Base-by-base conservation (phyloP, 2,113 vertebrate species). In the Poicephalus meyeri region DNA sequence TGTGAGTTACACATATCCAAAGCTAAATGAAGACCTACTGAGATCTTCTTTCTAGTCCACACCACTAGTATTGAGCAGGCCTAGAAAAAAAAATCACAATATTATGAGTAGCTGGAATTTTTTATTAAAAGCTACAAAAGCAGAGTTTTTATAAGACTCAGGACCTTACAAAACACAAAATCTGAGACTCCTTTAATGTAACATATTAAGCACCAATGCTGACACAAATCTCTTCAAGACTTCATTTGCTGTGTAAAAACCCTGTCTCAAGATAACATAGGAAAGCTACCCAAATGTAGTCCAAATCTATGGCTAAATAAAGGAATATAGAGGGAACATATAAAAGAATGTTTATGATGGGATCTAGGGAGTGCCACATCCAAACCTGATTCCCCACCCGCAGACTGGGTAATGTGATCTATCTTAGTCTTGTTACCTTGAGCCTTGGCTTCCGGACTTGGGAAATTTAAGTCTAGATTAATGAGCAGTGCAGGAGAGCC, bases 51-150 rank as follows among this genome's bases (percentile, higher is more conserved):
- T 86, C 52, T 79, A 13, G 21, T 41, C 17, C 1, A 0, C 25
- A 29, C 0, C 2, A 39, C 6, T 31, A 18, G 31, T 53, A 68
- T 11, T 60, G 26, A 86, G 23, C 26, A 64, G 17, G 25, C 24
- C 52, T 52, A 41, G 52, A 76, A 94, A 42, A 61, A 61, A 93
- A 74, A 10, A n/a, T 2, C 33, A 91, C 29, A 86, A 78, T 74
- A 68, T 25, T 6, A 1, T 46, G 93, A 20, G 18, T 68, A 52
- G 60, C 5, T 15, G 4, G 21, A 3, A 6, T n/a, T 44, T 65
- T 96, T 95, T 91, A 91, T 86, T 95, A 23, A 71, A 69, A 23
- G 28, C 37, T 69, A 87, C 53, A 80, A 89, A 85, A 88, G 16
- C 16, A 79, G 39, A 61, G 12, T 13, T 80, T 88, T 93, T 50